Conservation (phyloP, 2,113 vertebrate genomes). For the Saguinus midas region DNA sequence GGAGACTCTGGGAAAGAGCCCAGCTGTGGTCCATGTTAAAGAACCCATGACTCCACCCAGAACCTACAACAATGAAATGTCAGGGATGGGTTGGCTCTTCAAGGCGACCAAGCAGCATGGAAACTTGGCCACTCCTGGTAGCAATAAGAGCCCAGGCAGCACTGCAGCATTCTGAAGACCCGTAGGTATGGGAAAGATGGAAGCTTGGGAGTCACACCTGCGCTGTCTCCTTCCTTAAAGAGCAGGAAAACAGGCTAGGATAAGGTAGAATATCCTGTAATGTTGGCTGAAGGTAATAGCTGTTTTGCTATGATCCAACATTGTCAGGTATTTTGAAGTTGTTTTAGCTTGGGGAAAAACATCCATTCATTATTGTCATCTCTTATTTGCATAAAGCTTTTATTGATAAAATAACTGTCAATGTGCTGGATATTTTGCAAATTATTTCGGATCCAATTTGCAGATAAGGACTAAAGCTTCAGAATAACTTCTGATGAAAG, state of each 20-base stretch:
- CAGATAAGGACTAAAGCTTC: neutral
- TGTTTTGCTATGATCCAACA: neutral
- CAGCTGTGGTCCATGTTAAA: neutral
- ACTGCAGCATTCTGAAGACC: neutral
- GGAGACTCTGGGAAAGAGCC: neutral
- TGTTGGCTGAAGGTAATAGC: neutral
- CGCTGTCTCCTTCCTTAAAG: neutral
- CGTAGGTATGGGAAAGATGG: neutral
- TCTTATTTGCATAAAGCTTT: neutral
- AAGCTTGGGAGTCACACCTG: neutral
- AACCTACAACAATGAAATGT: neutral
- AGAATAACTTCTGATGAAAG: neutral
- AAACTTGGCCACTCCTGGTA: neutral
- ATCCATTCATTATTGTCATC: neutral
- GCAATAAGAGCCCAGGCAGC: neutral
- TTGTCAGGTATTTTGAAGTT: neutral
- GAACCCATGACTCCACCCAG: neutral
- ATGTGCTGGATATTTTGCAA: neutral
- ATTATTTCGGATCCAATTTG: neutral
- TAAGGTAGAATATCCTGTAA: too few species aligned
- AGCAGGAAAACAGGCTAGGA: neutral
- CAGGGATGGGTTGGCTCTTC: neutral
- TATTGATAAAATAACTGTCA: neutral
- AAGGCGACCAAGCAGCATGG: neutral
- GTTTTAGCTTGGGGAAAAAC: neutral